Base-by-base conservation (phyloP, 2,888 invertebrate species). In the Troides aeacus region DNA sequence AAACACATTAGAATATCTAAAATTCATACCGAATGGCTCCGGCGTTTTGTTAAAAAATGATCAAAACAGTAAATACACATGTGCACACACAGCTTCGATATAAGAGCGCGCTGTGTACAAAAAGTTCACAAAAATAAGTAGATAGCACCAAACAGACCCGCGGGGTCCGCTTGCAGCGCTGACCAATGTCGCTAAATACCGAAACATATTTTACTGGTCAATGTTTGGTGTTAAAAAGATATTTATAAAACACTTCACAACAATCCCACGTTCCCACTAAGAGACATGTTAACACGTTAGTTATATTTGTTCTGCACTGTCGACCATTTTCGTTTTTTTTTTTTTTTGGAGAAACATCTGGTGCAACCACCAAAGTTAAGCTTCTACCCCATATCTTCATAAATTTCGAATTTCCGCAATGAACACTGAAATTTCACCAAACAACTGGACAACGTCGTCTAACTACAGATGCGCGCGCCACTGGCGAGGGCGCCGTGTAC, bases 191-290 rank as follows among this genome's bases (percentile, higher is more conserved):
- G 77, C 78, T 81, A 85, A 83, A 77, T 73, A 71, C 75, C 79
- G 75, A 80, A 78, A 1, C 12, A 81, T 82, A 78, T 46, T 46
- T 46, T 77, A 77, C 77, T 79, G 79, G 81, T 84, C 85, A 81
- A 80, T 79, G 82, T 72, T 73, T 69, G 75, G 69, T 57, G 77
- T 78, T 82, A 80, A 83, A 85, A 86, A 87, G 87, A 87, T 88
- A 88, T 88, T 86, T 88, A 89, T 89, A 89, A 83, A 82, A 75
- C 72, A 74, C 76, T 77, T 39, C n/a, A 56, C n/a, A 23, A 18
- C 17, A 12, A 56, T 39, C n/a, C 56, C 21, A 50, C n/a, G 53
- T 53, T 10, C 53, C 10, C n/a, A 46, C 15, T 15, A 4, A 15
- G 12, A 1, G 15, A 15, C 39, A 39, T 10, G 39, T 46, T 46